These are phyloP conservation scores for Lissonota sp. DNA, from an alignment of 2,888 invertebrate genomes.

Conservation along the genomic window DNA sequence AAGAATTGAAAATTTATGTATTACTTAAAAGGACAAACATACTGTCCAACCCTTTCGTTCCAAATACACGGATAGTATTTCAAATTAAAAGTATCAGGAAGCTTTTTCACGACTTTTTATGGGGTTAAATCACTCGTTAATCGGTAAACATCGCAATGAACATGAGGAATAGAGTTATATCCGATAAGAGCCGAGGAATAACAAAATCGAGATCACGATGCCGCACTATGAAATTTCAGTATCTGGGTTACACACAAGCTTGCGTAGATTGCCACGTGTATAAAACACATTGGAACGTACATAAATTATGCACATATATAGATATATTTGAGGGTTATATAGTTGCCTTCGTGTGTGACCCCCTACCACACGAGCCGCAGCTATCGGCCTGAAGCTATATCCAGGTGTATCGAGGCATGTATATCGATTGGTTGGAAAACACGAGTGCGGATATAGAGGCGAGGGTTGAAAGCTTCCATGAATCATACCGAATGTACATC, in stretches of 20 bases:
- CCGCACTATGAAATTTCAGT: conserved; percentile 60
- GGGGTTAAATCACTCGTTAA: too few relatives aligned
- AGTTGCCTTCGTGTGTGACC: conserved; percentile 19
- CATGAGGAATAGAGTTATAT: too few relatives aligned
- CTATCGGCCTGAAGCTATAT: conserved; percentile 4
- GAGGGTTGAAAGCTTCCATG: conserved; percentile 57
- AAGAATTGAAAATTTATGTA: too few relatives aligned
- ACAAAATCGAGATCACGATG: conserved; percentile 39
- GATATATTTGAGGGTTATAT: conserved; percentile 15
- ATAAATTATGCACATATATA: background rate
- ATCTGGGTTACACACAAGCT: conserved; percentile 63
- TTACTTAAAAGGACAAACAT: too few relatives aligned
- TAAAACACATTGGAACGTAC: conserved; percentile 30
- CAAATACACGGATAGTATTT: too few relatives aligned
- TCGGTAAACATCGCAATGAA: too few relatives aligned
- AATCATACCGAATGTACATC: conserved; percentile 67
- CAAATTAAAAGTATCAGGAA: too few relatives aligned
- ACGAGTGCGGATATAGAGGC: conserved; percentile 53
- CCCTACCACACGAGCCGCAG: conserved; percentile 38
- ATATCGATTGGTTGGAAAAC: conserved; percentile 56
- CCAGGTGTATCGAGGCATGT: conserved; percentile 57
- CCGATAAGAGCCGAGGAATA: too few relatives aligned
- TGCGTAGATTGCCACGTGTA: conserved; percentile 59
- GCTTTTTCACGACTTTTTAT: too few relatives aligned
- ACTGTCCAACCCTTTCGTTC: too few relatives aligned